Evolutionary conservation across 2,113 vertebrate species (phyloP), one percentile per base, ranked within the genome.

Genomic region (Camelus dromedarius): DNA sequence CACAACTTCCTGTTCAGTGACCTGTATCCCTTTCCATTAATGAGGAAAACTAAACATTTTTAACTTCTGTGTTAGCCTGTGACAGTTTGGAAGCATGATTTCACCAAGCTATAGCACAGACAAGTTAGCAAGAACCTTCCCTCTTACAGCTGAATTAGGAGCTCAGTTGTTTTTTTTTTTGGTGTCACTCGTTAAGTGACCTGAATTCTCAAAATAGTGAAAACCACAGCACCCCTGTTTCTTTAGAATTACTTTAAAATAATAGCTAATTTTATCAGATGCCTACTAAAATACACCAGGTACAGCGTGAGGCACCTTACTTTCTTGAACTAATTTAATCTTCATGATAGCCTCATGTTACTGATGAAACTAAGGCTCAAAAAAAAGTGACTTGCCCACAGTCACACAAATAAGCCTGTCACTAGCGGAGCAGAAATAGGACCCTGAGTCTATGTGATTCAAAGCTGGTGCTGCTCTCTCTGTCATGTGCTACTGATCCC

Each of bases 211-310:
- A 77, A 58, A 69, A 48, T 87, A 80, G 46, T 67, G 35, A 38
- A 60, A 93, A 92, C 64, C 20, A 52, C 13, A 56, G 64, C 48
- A 54, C 54, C 42, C 48, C 11, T 35, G 1, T 79, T 73, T 90
- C 86, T 82, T 79, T 92, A 87, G n/a, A 79, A 83, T 89, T 85
- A 38, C 28, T 67, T 69, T 12, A 60, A 82, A 73, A 83, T 83
- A 62, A 20, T 52, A 73, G 72, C 72, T 80, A 19, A 66, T 30
- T 76, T 82, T 67, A 76, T 84, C 60, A 72, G 28, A n/a, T 72
- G 50, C 32, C n/a, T 77, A 1, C 60, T 86, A 24, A 70, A 35
- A 28, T 66, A 30, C 20, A 30, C 20, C 30, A 35, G 62, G 42
- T 46, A 22, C 30, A 19, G 30, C 1, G 2, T 35, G 24, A 82